Evolutionary conservation across 2,888 invertebrate species (phyloP), one percentile per base, ranked within the genome.

Genomic region (Tetramorium bicarinatum): DNA sequence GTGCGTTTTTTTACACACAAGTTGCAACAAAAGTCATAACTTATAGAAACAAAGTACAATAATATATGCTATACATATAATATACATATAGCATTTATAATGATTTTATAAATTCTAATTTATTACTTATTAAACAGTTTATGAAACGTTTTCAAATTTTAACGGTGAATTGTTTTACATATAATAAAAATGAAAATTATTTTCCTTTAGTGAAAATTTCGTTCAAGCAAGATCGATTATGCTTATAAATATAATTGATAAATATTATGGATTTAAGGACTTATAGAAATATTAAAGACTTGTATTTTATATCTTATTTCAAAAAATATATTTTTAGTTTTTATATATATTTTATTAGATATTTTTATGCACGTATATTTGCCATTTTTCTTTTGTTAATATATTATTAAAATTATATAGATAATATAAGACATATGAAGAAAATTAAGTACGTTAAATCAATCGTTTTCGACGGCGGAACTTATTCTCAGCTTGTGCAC

Each of bases 381-480:
- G 34, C 6, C 8, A 52, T 52, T 54, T 52, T 71, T 52, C 34
- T 54, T 18, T 69, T 13, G 18, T 7, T 18, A 6, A 21, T 21
- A 34, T n/a, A 9, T 54, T 38, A 34, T 72, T 41, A 54, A 41
- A 54, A 54, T 71, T 41, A 25, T 41, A 54, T 18, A 34, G 1
- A 7, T 9, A 49, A 15, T 13, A n/a, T 52, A 38, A 52, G 21
- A 13, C 1, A 34, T 21, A 2, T 25, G 25, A 34, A 61, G n/a
- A 61, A 13, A 74, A 47, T 74, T 29, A 34, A 74, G 2, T n/a
- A 61, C n/a, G 59, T 47, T 62, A 34, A 47, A 34, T 61, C 34
- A 47, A 62, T 75, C 61, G 44, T 21, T 47, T 62, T 34, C 34
- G 29, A 75, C 29, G 9, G 15, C 44, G 15, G 15, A 72, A 41